Conservation (phyloP, 2,797 vertebrate genomes). For the Clarias pachynema region DNA sequence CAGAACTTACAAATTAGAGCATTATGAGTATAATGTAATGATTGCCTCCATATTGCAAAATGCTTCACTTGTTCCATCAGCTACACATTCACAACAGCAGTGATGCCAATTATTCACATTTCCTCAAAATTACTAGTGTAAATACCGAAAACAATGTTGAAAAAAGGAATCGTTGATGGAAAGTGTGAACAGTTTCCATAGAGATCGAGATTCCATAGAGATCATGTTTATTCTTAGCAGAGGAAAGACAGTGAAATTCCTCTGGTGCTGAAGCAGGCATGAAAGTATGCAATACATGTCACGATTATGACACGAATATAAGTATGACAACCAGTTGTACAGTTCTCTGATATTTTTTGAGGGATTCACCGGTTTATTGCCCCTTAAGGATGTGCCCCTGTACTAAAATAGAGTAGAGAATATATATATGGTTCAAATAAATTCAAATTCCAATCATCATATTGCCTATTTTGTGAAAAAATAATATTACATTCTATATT, state of each 20-base stretch:
- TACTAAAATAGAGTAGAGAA: neutral
- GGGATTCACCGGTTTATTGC: neutral
- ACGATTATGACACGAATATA: conserved; percentile 3
- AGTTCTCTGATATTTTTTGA: neutral
- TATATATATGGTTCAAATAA: too few relatives aligned
- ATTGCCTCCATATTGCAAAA: conserved; percentile 12
- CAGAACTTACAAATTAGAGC: neutral
- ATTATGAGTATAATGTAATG: neutral
- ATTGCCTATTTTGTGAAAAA: too few relatives aligned
- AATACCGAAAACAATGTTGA: neutral
- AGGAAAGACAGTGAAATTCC: conserved; percentile 8
- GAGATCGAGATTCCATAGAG: neutral
- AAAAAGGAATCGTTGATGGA: neutral
- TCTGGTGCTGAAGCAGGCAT: neutral
- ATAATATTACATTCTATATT: too few relatives aligned
- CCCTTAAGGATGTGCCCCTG: too few relatives aligned
- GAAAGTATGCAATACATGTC: neutral
- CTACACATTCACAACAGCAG: neutral
- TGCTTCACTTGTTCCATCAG: neutral
- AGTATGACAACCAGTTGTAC: neutral
- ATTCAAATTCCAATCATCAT: too few relatives aligned
- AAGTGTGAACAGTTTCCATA: conserved; percentile 16
- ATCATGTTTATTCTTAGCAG: conserved; percentile 22
- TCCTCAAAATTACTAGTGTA: conserved; percentile 6
- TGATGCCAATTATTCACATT: conserved; percentile 10